Conservation (phyloP, 2,797 vertebrate species). For the Gambusia yucatana region DNA sequence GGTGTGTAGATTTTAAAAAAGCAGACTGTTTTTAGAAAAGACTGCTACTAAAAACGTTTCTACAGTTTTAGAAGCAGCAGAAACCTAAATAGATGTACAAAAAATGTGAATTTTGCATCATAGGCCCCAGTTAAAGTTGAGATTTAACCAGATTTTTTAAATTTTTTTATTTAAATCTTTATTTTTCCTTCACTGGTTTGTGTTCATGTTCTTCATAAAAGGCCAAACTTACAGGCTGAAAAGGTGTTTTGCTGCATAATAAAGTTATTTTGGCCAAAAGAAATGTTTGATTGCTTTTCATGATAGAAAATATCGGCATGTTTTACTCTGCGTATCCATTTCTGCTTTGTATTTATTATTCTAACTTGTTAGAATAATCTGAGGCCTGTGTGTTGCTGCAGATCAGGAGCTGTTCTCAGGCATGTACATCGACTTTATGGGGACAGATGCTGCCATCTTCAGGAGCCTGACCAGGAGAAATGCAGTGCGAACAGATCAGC, state of each 20-base stretch:
- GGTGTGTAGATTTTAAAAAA: too few relatives aligned
- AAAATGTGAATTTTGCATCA: too few relatives aligned
- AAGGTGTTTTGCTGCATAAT: background rate
- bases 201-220: background rate
- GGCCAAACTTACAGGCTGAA: background rate
- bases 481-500: slow-evolving; percentile 94
- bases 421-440: slow-evolving; percentile 99
- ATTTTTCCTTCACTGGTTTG: background rate
- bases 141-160: too few relatives aligned
- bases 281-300: background rate
- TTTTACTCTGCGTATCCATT: background rate
- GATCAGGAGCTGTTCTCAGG: slow-evolving; percentile 98
- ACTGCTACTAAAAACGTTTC: too few relatives aligned
- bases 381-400: slow-evolving; percentile 52
- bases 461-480: slow-evolving; percentile 94
- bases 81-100: too few relatives aligned
- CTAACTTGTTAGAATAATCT: background rate
- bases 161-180: background rate
- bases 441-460: slow-evolving; percentile 97
- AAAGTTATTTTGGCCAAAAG: background rate
- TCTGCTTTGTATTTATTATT: background rate
- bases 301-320: background rate
- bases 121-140: too few relatives aligned
- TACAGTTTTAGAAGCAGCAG: too few relatives aligned
- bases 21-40: too few relatives aligned